Percentiles rank a stretch among this genome's conserved stretches.
These are phyloP conservation scores for Drosophila borealis DNA, from an alignment of 2,888 invertebrate species.

Conservation along the genomic window DNA sequence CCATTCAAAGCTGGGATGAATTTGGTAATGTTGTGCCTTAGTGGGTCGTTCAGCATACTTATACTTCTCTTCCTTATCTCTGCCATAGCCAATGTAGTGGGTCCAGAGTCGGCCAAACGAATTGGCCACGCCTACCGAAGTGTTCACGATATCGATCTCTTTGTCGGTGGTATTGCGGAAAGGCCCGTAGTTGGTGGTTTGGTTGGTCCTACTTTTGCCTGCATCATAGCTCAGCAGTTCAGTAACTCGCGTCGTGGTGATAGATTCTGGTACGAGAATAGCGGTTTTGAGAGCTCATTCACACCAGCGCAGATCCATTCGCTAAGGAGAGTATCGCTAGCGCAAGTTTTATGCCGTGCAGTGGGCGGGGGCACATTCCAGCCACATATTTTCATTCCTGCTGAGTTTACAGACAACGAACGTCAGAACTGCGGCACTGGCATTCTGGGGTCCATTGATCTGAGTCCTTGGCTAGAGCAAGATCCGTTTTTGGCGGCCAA, in stretches of 20 bases:
- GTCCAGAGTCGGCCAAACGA: conserved; percentile 87
- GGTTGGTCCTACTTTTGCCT: conserved; percentile 94
- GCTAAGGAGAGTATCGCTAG: conserved; percentile 89
- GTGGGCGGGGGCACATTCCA: conserved; percentile 84
- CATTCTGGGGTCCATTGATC: conserved; percentile 79
- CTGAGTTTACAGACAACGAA: conserved; percentile 81
- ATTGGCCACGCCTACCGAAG: conserved; percentile 88
- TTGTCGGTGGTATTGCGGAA: conserved; percentile 92
- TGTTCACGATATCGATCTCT: conserved; percentile 93
- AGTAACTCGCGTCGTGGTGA: conserved; percentile 91
- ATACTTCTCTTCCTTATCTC: background rate
- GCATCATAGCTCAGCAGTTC: conserved; percentile 95
- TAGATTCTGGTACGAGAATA: conserved; percentile 94
- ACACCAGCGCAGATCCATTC: conserved; percentile 91
- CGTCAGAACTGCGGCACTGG: conserved; percentile 81
- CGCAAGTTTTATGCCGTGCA: conserved; percentile 87
- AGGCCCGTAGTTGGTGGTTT: conserved; percentile 90
- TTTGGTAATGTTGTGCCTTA: conserved; percentile 83
- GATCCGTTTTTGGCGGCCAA: conserved; percentile 78
- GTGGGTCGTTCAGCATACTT: background rate
- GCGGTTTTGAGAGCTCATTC: conserved; percentile 90
- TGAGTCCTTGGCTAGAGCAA: conserved; percentile 84
- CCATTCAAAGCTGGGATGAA: conserved; percentile 89
- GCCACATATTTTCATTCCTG: conserved; percentile 84
- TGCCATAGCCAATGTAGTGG: conserved; percentile 87